Base-by-base conservation (phyloP, 2,888 invertebrate species). In the Drosophila peninsularis region DNA sequence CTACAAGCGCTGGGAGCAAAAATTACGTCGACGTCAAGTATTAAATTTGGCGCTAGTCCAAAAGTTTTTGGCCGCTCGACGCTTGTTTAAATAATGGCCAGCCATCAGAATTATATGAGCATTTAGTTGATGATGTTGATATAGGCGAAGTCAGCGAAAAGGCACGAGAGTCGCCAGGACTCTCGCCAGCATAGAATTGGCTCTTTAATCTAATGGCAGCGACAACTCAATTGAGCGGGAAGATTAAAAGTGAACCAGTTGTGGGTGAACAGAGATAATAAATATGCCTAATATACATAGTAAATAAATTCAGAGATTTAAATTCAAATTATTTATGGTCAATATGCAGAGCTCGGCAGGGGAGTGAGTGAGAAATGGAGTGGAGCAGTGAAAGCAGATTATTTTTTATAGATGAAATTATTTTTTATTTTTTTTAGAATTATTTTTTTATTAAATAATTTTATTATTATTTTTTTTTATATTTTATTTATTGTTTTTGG, bases 51-150 rank as follows among this genome's bases (percentile, higher is more conserved):
- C 75, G 50, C 62, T 62, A 69, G 80, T 69, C 81, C 77, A 73
- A 84, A 79, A 69, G 5, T 78, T 86, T 75, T 65, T 45, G 75
- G 62, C 55, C 75, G 71, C 80, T 66, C 53, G 78, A 78, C 82
- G 84, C 84, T 75, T 84, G 78, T 87, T 87, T 87, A 87, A 84
- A 87, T 84, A 84, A 84, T 87, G 83, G 78, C 78, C 67, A 65
- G 65, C 75, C 82, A 84, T 84, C 82, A 82, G 84, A 84, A 82
- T 80, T 84, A 80, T 82, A 84, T 87, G 85, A 74, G 75, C 87
- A 72, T 87, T 84, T 87, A 84, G 80, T 80, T 84, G 82, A 83
- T 84, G 82, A 87, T 87, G 84, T 56, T 76, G 63, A 63, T 62
- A 61, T 41, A 52, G 34, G 45, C 45, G 36, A 37, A 53, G 36